phyloP scores from a whole-genome alignment of 2,888 invertebrate genomes.

The Nebria brevicollis region DNA sequence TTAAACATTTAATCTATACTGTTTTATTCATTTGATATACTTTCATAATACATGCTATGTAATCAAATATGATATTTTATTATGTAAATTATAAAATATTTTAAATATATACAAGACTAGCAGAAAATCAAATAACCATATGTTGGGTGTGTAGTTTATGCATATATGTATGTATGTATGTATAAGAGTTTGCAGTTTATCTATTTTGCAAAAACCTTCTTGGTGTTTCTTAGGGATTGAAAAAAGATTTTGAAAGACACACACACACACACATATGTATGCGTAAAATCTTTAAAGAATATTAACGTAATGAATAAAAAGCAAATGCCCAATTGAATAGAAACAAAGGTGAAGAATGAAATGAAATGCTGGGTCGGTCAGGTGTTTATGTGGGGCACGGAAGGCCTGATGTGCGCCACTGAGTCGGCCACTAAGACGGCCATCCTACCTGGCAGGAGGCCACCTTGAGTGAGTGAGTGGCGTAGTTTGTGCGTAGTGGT shows the following conservation, averaged over 20 bases:
- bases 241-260: too few relatives aligned
- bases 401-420: conserved; percentile 9
- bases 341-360: not conserved
- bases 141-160: not conserved
- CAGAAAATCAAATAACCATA: not conserved
- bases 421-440: not conserved
- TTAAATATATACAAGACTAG: not conserved
- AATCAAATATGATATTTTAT: not conserved
- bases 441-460: conserved; percentile 18
- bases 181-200: too few relatives aligned
- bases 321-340: not conserved
- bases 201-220: too few relatives aligned
- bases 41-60: not conserved
- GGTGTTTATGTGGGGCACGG: conserved; percentile 1
- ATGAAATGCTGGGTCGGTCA: not conserved
- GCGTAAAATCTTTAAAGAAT: not conserved
- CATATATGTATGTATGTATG: not conserved
- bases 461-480: not conserved
- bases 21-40: not conserved
- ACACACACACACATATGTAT: too few relatives aligned
- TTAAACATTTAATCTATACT: not conserved
- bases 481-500: conserved; percentile 18
- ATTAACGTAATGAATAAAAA: not conserved
- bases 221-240: too few relatives aligned
- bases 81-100: not conserved